These are phyloP conservation scores for Prionace glauca DNA, from an alignment of 2,797 vertebrate genomes.

Conservation along the genomic window DNA sequence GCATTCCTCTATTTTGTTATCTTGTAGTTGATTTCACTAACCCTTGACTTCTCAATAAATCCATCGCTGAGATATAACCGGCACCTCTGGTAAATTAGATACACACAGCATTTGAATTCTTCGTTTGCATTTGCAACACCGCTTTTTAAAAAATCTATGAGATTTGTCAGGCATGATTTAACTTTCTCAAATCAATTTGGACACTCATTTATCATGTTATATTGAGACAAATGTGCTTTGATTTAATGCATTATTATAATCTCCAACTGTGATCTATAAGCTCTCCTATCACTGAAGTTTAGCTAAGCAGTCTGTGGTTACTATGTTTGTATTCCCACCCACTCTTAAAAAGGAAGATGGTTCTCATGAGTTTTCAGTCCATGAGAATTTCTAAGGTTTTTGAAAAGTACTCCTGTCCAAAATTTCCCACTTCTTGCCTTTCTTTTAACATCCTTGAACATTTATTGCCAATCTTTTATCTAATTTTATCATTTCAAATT, in stretches of 20 bases:
- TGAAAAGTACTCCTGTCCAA: neutral
- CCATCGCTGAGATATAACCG: neutral
- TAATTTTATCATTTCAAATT: neutral
- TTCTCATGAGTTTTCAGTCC: no score
- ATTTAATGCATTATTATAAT: slow-evolving; percentile 11
- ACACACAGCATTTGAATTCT: neutral
- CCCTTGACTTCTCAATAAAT: neutral
- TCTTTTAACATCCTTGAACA: neutral
- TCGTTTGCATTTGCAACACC: neutral
- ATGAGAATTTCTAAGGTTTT: neutral
- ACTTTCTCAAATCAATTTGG: neutral
- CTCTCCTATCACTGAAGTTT: neutral
- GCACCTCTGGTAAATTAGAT: neutral
- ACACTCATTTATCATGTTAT: slow-evolving; percentile 24
- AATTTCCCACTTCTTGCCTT: neutral
- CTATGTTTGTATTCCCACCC: neutral
- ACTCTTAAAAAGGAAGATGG: no score
- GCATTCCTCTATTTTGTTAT: neutral
- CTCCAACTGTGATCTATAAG: neutral
- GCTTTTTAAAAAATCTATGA: neutral
- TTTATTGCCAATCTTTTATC: neutral
- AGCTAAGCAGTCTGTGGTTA: neutral
- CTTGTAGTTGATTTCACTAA: no score
- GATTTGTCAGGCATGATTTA: slow-evolving; percentile 26
- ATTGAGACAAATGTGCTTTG: neutral